Evolutionary conservation across 2,113 vertebrate species (phyloP).

Genomic region (Panurus biarmicus): DNA sequence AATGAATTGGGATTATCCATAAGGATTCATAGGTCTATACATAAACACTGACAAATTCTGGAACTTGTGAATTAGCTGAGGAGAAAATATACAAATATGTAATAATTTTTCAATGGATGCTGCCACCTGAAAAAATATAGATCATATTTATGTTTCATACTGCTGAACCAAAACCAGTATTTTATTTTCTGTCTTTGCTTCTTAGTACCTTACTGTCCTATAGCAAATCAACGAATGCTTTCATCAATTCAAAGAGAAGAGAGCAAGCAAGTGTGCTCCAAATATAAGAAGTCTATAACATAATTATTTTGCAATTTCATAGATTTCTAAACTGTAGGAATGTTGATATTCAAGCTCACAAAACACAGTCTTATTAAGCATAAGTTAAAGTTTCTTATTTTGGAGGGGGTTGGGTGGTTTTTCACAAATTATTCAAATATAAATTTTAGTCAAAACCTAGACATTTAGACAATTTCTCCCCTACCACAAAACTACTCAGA

Average conservation of each 20-base stretch:
- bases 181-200: background rate
- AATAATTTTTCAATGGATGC: background rate
- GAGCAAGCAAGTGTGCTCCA: background rate
- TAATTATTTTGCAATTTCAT: background rate
- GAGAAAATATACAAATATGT: background rate
- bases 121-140: background rate
- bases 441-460: background rate
- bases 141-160: background rate
- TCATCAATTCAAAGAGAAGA: background rate
- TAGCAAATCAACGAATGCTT: background rate
- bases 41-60: background rate
- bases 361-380: background rate
- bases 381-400: background rate
- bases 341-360: background rate
- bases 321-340: background rate
- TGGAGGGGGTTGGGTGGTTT: too few species aligned
- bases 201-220: background rate
- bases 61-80: background rate
- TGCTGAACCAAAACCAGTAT: background rate
- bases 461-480: background rate
- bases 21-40: background rate
- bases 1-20: background rate
- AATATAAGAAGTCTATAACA: background rate
- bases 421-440: background rate
- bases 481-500: background rate